Evolutionary conservation across 37 sponge, comb jelly and placozoan genomes (phyloP).

Genomic region (Axinella damicornis): DNA sequence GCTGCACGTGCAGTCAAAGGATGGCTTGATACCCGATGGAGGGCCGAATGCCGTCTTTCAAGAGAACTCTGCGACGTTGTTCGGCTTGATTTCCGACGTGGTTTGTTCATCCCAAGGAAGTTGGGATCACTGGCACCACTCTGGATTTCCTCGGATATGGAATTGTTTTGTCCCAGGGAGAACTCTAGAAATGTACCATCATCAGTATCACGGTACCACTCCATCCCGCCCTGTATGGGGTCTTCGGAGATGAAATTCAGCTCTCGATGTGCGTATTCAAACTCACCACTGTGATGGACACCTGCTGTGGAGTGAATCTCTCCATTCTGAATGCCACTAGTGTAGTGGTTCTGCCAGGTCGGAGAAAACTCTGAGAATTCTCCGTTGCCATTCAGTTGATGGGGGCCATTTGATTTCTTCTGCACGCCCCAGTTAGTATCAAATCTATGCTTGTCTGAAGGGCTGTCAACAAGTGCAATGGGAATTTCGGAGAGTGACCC

Average conservation of each 20-base stretch:
- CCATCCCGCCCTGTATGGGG: background rate
- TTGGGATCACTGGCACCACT: background rate
- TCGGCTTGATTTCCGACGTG: background rate
- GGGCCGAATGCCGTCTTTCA: background rate
- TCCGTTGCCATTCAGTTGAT: too few relatives aligned
- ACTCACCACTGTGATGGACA: too few relatives aligned
- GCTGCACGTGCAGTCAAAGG: background rate
- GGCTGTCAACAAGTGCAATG: background rate
- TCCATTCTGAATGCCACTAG: background rate
- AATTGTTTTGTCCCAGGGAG: background rate
- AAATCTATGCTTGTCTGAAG: background rate
- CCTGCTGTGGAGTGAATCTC: too few relatives aligned
- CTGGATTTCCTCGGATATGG: background rate
- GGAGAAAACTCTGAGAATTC: too few relatives aligned
- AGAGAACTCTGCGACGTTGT: background rate
- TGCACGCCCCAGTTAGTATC: background rate
- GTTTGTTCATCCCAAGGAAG: background rate
- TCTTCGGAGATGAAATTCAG: too few relatives aligned
- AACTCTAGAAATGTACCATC: background rate
- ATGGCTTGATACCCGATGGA: background rate
- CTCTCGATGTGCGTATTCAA: too few relatives aligned
- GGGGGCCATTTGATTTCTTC: too few relatives aligned
- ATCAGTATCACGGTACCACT: conserved; percentile 6
- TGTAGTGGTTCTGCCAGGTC: background rate
- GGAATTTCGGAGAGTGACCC: conserved; percentile 45